Conservation (phyloP, 2,113 vertebrate genomes). For the Nerophis lumbriciformis region DNA sequence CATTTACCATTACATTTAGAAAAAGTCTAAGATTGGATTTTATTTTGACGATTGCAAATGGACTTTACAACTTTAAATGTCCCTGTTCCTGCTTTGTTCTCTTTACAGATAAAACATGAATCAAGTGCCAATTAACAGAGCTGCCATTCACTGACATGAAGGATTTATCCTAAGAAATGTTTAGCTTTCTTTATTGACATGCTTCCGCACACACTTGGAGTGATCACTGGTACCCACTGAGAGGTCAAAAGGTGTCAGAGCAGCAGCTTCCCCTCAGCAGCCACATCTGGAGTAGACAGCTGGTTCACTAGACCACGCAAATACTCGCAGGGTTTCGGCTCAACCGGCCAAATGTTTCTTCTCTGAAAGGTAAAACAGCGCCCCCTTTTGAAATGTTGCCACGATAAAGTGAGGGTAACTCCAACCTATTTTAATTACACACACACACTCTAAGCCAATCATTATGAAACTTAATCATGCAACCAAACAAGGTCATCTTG, state of each 20-base stretch:
- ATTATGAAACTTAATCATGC: conserved; percentile 24
- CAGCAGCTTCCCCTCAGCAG: conserved; percentile 11
- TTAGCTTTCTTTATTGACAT: neutral
- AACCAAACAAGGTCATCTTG: conserved; percentile 12
- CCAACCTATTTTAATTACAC: neutral
- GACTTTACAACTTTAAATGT: conserved; percentile 18
- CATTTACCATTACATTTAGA: neutral
- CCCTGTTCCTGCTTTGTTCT: conserved; percentile 11
- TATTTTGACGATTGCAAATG: conserved; percentile 29
- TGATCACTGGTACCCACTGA: conserved; percentile 15
- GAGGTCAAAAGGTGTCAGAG: conserved; percentile 13
- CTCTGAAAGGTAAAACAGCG: conserved; percentile 26
- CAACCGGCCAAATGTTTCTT: conserved; percentile 5
- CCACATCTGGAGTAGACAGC: conserved; percentile 36
- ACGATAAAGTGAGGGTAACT: neutral
- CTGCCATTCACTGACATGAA: neutral
- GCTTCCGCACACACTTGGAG: conserved; percentile 10
- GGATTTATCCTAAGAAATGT: neutral
- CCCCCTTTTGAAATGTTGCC: conserved; percentile 29
- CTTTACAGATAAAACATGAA: conserved; percentile 7
- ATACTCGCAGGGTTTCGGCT: conserved; percentile 9
- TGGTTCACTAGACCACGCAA: conserved; percentile 7
- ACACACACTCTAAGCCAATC: neutral
- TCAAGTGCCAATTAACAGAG: conserved; percentile 6
- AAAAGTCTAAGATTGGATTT: conserved; percentile 12